Conservation (phyloP, 2,888 invertebrate genomes). For the Conus canariensis region DNA sequence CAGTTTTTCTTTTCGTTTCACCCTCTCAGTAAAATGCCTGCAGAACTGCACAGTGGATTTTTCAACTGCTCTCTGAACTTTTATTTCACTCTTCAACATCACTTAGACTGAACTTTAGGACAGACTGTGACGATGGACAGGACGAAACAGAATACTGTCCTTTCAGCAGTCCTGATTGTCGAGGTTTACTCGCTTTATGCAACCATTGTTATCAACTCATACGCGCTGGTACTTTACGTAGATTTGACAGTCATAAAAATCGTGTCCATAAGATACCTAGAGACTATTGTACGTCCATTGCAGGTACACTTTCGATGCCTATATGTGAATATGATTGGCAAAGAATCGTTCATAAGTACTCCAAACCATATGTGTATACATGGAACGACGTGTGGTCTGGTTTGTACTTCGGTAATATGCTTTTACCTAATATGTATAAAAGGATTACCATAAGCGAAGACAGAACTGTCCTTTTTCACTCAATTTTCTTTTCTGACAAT, state of each 20-base stretch:
- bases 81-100: slow-evolving; percentile 10
- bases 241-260: too few species aligned
- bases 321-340: neutral
- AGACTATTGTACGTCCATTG: neutral
- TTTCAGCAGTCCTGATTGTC: neutral
- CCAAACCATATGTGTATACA: neutral
- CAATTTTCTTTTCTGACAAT: neutral
- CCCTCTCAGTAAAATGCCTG: too few species aligned
- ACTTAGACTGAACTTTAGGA: slow-evolving; percentile 33
- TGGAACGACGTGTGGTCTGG: neutral
- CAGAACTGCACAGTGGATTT: too few species aligned
- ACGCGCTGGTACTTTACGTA: neutral
- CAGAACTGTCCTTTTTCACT: neutral
- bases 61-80: slow-evolving; percentile 15
- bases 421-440: neutral
- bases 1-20: too few species aligned
- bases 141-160: slow-evolving; percentile 33
- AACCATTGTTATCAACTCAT: neutral
- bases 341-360: neutral
- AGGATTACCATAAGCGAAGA: neutral
- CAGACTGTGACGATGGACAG: slow-evolving; percentile 26
- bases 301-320: neutral
- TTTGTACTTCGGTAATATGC: neutral
- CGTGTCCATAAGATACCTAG: neutral
- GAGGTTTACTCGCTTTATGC: neutral